A percentile compares a stretch with the other conserved stretches of the same genome.
These are phyloP conservation scores for Brachyalestes nurse DNA, from an alignment of 2,797 vertebrate genomes.

Conservation along the genomic window DNA sequence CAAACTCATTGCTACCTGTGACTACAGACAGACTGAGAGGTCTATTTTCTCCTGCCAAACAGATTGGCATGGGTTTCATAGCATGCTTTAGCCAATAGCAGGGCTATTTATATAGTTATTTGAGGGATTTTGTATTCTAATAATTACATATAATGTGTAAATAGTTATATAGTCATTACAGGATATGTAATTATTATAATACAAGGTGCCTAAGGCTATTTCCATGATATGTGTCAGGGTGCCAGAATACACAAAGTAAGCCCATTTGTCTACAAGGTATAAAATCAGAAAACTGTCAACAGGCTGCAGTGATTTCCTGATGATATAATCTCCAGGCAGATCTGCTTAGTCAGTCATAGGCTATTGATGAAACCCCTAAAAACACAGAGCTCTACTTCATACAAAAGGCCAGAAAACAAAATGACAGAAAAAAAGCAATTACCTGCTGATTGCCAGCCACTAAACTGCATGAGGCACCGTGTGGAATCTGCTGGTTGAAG, in stretches of 20 bases:
- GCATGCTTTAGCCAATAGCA: not conserved
- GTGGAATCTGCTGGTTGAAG: not conserved
- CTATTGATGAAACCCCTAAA: not conserved
- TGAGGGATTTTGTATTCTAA: too few relatives aligned
- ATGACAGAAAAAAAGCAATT: conserved; percentile 16
- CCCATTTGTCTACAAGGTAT: not conserved
- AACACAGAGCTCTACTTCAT: not conserved
- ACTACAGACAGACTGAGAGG: not conserved
- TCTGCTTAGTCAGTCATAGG: conserved; percentile 17
- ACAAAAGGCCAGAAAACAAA: not conserved
- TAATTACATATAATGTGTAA: too few relatives aligned
- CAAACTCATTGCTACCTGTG: not conserved
- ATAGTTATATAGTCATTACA: too few relatives aligned
- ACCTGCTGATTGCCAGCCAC: conserved; percentile 51
- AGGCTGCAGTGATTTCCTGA: not conserved
- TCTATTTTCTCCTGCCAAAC: not conserved
- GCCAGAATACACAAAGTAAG: not conserved
- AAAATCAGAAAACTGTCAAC: not conserved
- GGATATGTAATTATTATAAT: not conserved
- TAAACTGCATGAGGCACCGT: not conserved
- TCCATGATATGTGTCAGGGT: not conserved
- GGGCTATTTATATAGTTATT: not conserved
- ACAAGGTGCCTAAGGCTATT: not conserved
- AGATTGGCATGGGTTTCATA: not conserved
- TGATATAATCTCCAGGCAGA: not conserved